These are phyloP conservation scores for Nemotelus nigrinus DNA, from an alignment of 2,888 invertebrate species.

Conservation along the genomic window DNA sequence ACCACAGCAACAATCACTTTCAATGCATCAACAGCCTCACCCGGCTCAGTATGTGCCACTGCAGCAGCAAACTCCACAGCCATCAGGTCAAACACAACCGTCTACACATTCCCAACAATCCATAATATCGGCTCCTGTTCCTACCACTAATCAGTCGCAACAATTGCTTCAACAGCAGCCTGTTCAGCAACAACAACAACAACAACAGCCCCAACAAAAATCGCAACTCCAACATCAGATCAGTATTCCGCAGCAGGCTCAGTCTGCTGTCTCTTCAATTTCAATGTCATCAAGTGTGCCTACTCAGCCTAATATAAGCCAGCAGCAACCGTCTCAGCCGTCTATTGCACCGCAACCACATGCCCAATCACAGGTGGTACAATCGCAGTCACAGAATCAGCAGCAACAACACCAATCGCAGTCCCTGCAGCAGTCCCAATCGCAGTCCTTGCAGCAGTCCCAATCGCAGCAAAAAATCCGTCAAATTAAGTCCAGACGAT, in stretches of 20 bases:
- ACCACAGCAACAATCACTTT: slow-evolving; percentile 41
- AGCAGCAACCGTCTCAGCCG: not conserved
- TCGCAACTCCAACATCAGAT: slow-evolving; percentile 13
- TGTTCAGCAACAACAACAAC: slow-evolving; percentile 16
- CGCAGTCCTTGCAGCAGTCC: slow-evolving; percentile 22
- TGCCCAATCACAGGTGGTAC: not conserved
- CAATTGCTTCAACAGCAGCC: slow-evolving; percentile 53
- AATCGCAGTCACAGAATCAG: not conserved
- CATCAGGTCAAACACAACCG: not conserved
- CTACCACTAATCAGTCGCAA: slow-evolving; percentile 52
- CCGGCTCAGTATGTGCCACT: slow-evolving; percentile 29
- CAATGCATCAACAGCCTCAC: not conserved
- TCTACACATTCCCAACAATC: slow-evolving; percentile 1
- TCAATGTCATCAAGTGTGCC: slow-evolving; percentile 25
- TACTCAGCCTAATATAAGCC: not conserved
- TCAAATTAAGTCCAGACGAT: slow-evolving; percentile 55
- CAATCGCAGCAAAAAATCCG: slow-evolving; percentile 44
- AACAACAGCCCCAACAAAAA: slow-evolving; percentile 43
- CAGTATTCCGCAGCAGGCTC: slow-evolving; percentile 11
- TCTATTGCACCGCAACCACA: not conserved
- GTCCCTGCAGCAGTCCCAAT: slow-evolving; percentile 25
- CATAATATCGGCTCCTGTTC: not conserved
- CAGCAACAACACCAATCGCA: slow-evolving; percentile 8
- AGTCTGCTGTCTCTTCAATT: slow-evolving; percentile 13
- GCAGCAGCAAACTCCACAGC: not conserved